Conservation (phyloP, 2,797 vertebrate species). For the Aphelocoma californica region DNA sequence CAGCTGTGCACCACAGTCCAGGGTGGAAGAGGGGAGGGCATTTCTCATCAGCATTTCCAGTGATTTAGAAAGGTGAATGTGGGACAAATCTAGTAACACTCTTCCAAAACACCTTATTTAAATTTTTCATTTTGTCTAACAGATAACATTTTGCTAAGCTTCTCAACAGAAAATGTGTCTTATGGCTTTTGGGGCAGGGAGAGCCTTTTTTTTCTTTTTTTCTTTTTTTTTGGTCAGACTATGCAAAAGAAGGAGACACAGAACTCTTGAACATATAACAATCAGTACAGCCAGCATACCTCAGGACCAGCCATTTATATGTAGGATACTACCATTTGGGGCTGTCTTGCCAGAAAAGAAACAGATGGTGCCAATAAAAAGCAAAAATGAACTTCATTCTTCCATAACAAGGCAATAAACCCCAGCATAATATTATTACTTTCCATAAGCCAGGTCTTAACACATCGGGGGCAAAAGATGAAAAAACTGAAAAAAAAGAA, state of each 20-base stretch:
- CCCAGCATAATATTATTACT: constrained; percentile 63
- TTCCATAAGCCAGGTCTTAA: constrained; percentile 56
- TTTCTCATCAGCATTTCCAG: not conserved
- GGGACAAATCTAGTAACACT: not conserved
- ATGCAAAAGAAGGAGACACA: not conserved
- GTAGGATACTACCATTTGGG: not conserved
- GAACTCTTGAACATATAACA: not conserved
- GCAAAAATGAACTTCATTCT: constrained; percentile 63
- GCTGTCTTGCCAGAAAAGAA: constrained; percentile 56
- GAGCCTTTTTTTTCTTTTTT: no score
- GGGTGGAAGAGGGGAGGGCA: not conserved
- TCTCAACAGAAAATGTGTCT: not conserved
- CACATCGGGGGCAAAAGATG: not conserved
- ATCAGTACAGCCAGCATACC: not conserved
- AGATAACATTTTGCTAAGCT: not conserved
- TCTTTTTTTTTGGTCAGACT: not conserved
- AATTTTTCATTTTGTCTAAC: not conserved
- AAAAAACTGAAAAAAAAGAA: not conserved
- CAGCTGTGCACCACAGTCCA: not conserved
- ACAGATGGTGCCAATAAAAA: constrained; percentile 70
- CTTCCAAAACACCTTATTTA: not conserved
- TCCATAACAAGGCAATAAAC: constrained; percentile 58
- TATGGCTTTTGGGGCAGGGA: fast-evolving
- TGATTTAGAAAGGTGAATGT: not conserved
- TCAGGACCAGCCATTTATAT: not conserved